Conservation (phyloP, 1,140 invertebrate species). For the Ceratina calcarata region DNA sequence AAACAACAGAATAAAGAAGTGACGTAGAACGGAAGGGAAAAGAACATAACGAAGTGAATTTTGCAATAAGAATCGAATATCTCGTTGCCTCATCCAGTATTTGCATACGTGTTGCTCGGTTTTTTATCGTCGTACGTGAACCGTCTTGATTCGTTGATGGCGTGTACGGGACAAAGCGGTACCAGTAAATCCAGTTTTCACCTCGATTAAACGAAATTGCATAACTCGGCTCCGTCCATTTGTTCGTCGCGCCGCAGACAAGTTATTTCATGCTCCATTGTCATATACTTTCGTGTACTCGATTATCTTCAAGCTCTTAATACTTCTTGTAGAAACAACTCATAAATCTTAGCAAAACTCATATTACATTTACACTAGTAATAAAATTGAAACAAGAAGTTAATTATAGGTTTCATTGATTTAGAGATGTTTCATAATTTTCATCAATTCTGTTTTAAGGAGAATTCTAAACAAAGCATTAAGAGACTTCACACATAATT, state of each 20-base stretch:
- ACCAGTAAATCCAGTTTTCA: constrained; percentile 38
- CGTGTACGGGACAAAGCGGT: constrained; percentile 1
- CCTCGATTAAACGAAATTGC: constrained; percentile 26
- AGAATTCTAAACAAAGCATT: not conserved
- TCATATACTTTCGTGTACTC: too few relatives aligned
- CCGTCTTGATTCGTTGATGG: not conserved
- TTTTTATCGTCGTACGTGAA: constrained; percentile 29
- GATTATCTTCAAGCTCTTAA: too few relatives aligned
- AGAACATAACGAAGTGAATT: constrained; percentile 4
- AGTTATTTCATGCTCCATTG: not conserved
- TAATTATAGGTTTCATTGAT: too few relatives aligned
- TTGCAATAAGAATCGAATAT: constrained; percentile 39
- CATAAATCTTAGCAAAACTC: too few relatives aligned
- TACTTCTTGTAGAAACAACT: too few relatives aligned
- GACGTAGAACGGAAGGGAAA: not conserved
- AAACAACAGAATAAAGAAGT: not conserved
- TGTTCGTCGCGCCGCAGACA: not conserved
- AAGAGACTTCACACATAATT: constrained; percentile 16
- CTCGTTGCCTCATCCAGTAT: constrained; percentile 26
- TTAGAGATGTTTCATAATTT: too few relatives aligned
- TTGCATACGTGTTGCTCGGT: constrained; percentile 27
- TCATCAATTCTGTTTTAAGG: too few relatives aligned
- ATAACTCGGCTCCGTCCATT: not conserved
- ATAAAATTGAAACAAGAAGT: too few relatives aligned
- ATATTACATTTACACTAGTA: too few relatives aligned